Percentiles rank a stretch among this genome's conserved stretches.
phyloP scores from a whole-genome alignment of 2,797 vertebrate species.

The Sebastes steindachneri region DNA sequence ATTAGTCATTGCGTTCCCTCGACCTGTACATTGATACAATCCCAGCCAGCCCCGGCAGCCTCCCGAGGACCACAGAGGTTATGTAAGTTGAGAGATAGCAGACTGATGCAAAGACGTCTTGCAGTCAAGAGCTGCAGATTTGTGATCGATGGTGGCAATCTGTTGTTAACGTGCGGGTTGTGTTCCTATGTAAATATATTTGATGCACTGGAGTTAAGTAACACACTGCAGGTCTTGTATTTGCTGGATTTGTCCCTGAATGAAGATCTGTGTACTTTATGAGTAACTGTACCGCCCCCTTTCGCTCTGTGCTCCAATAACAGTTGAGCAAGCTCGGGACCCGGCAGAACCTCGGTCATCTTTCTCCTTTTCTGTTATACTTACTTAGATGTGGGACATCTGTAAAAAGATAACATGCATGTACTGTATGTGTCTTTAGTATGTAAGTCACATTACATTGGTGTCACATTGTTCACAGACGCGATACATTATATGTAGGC shows the following conservation, averaged over 20 bases:
- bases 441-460: not conserved
- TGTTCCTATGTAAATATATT: slow-evolving; percentile 22
- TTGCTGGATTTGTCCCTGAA: not conserved
- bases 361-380: not conserved
- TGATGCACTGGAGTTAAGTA: slow-evolving; percentile 9
- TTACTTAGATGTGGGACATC: not conserved
- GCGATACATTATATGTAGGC: too few species aligned
- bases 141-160: slow-evolving; percentile 57
- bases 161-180: slow-evolving; percentile 17
- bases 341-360: not conserved
- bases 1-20: slow-evolving; percentile 64
- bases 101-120: not conserved
- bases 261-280: slow-evolving; percentile 1
- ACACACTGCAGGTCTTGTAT: not conserved
- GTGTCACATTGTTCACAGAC: not conserved
- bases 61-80: slow-evolving; percentile 48
- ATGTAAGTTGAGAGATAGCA: slow-evolving; percentile 55
- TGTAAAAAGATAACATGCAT: too few species aligned
- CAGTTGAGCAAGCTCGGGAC: not conserved
- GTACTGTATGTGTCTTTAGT: too few species aligned
- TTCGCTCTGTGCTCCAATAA: not conserved
- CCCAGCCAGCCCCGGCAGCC: slow-evolving; percentile 30
- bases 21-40: slow-evolving; percentile 62
- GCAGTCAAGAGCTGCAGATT: slow-evolving; percentile 11
- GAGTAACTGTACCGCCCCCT: not conserved